A percentile compares a stretch with the other conserved stretches of the same genome.
phyloP scores from a whole-genome alignment of 2,888 invertebrate species.

The Leptopterna dolabrata region DNA sequence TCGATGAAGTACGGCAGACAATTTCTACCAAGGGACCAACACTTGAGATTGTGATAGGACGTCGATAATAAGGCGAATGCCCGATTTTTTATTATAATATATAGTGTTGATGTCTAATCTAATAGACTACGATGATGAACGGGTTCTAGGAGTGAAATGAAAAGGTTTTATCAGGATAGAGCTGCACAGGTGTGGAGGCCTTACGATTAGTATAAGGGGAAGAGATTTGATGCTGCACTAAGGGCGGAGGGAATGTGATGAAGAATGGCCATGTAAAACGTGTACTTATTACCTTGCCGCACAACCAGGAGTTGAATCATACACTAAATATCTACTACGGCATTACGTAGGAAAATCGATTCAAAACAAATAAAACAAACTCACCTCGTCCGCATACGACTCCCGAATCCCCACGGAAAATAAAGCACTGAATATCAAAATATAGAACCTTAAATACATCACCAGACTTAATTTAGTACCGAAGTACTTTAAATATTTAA shows the following conservation, averaged over 20 bases:
- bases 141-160: neutral
- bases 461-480: conserved; percentile 62
- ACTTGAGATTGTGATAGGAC: neutral
- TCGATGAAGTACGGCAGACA: conserved; percentile 15
- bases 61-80: neutral
- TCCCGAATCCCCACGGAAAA: conserved; percentile 61
- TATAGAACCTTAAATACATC: conserved; percentile 64
- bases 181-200: conserved; percentile 45
- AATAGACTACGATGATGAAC: neutral
- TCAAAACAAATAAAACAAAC: conserved; percentile 56
- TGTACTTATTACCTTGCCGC: neutral
- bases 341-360: conserved; percentile 15
- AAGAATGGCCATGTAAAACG: neutral
- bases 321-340: conserved; percentile 28
- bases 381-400: conserved; percentile 63
- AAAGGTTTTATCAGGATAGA: neutral
- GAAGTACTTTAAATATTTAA: conserved; percentile 61
- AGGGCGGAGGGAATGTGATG: neutral
- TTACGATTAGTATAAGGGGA: conserved; percentile 9
- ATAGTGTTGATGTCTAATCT: neutral
- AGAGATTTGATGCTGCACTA: neutral
- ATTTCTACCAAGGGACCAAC: neutral
- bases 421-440: conserved; percentile 62
- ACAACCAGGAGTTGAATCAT: neutral
- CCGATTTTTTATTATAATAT: neutral